phyloP scores from a whole-genome alignment of 2,113 vertebrate species.

The Naja naja region DNA sequence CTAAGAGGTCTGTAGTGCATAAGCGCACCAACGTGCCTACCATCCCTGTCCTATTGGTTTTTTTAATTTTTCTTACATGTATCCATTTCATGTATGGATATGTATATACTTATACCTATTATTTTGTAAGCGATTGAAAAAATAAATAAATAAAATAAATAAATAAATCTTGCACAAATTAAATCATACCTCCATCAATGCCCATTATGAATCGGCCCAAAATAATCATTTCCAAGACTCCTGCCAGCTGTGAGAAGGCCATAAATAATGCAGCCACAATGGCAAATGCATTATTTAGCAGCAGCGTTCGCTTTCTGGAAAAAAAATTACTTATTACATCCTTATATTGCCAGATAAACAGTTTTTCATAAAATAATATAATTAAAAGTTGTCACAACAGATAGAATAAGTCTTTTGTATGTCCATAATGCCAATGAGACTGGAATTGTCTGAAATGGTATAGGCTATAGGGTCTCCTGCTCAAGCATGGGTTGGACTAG shows the following conservation, averaged over 20 bases:
- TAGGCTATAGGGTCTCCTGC: too few relatives aligned
- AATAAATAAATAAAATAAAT: too few relatives aligned
- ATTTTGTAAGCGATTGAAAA: too few relatives aligned
- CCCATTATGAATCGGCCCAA: constrained; percentile 87
- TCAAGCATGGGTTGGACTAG: too few relatives aligned
- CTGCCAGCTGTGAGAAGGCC: constrained; percentile 74
- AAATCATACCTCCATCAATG: constrained; percentile 84
- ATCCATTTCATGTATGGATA: too few relatives aligned
- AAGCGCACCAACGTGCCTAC: too few relatives aligned
- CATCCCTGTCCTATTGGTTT: too few relatives aligned
- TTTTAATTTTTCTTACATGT: too few relatives aligned
- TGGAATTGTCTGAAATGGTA: too few relatives aligned
- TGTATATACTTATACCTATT: too few relatives aligned
- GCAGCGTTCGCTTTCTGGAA: constrained; percentile 80
- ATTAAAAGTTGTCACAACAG: not conserved
- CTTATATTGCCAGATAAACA: not conserved
- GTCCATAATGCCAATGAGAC: not conserved
- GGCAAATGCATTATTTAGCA: constrained; percentile 86
- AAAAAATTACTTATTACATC: constrained; percentile 12
- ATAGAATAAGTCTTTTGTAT: not conserved
- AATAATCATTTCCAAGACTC: constrained; percentile 90
- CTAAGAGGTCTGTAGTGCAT: too few relatives aligned
- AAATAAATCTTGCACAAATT: not conserved
- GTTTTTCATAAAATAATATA: not conserved
- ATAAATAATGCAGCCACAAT: constrained; percentile 80